Evolutionary conservation across 1,140 invertebrate genomes (phyloP).

Genomic region (Episyrphus balteatus): DNA sequence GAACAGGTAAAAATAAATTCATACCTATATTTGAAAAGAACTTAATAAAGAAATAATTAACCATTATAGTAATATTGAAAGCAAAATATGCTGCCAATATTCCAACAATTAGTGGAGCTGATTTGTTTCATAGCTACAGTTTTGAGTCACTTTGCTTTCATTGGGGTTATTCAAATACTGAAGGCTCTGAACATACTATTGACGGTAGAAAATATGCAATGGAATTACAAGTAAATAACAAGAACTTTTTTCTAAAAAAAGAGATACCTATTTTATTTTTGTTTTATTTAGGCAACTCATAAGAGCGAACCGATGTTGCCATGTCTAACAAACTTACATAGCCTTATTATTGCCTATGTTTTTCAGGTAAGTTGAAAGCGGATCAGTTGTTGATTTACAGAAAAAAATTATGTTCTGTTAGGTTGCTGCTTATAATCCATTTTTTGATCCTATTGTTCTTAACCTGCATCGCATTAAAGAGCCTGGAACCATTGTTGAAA

Average conservation of each 20-base stretch:
- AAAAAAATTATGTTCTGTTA: background rate
- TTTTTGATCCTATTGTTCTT: constrained; percentile 41
- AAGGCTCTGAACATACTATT: constrained; percentile 47
- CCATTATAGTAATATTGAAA: constrained; percentile 21
- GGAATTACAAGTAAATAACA: constrained; percentile 41
- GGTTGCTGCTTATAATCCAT: constrained; percentile 40
- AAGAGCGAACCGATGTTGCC: constrained; percentile 15
- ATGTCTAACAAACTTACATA: constrained; percentile 24
- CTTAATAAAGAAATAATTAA: background rate
- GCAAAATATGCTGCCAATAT: constrained; percentile 24
- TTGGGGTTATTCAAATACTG: constrained; percentile 44
- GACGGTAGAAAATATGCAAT: constrained; percentile 42
- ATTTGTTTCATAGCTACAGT: constrained; percentile 36
- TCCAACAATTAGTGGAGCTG: constrained; percentile 41
- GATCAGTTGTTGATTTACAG: background rate
- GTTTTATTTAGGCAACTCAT: constrained; percentile 13
- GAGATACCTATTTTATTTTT: too few species aligned
- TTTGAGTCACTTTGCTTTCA: constrained; percentile 42
- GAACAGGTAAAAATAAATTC: constrained; percentile 12
- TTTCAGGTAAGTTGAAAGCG: constrained; percentile 12
- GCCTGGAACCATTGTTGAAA: constrained; percentile 28
- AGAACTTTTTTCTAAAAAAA: constrained; percentile 10
- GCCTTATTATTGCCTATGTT: constrained; percentile 28
- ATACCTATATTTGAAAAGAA: background rate
- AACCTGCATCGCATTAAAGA: constrained; percentile 36